phyloP scores from a whole-genome alignment of 2,113 vertebrate genomes.

The Nerophis lumbriciformis region DNA sequence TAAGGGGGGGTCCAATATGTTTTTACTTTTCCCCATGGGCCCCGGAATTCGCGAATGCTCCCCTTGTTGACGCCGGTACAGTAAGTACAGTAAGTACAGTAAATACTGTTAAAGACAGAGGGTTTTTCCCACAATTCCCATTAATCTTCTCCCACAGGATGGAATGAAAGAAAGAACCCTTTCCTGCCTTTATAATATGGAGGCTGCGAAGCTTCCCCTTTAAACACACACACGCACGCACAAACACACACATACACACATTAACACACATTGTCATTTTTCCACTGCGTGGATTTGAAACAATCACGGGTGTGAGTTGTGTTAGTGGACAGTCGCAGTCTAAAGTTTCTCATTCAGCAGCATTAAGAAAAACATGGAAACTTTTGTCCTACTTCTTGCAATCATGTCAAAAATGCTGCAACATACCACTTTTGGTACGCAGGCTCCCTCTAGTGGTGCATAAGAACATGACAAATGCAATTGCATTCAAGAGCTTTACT shows the following conservation, averaged over 20 bases:
- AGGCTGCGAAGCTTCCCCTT: slow-evolving; percentile 45
- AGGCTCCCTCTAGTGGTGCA: no score
- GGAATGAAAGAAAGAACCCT: slow-evolving; percentile 40
- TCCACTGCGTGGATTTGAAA: slow-evolving; percentile 29
- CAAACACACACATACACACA: background rate
- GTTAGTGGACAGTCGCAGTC: no score
- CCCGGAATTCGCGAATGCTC: no score
- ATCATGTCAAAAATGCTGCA: no score
- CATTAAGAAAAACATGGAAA: background rate
- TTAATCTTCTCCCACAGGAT: slow-evolving; percentile 47
- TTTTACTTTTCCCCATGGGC: no score
- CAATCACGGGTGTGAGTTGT: slow-evolving; percentile 23
- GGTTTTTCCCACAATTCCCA: slow-evolving; percentile 16
- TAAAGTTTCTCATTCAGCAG: background rate
- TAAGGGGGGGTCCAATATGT: no score
- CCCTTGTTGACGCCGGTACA: no score
- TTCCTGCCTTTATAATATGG: slow-evolving; percentile 61
- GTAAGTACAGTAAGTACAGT: no score
- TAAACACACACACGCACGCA: background rate
- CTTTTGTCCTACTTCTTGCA: background rate
- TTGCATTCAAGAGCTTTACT: no score
- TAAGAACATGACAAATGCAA: no score
- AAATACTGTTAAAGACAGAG: background rate
- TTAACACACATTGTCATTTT: background rate
- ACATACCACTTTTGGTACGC: no score